These are phyloP conservation scores for Drosophila grimshawi DNA, from an alignment of 1,140 invertebrate species.

Conservation along the genomic window DNA sequence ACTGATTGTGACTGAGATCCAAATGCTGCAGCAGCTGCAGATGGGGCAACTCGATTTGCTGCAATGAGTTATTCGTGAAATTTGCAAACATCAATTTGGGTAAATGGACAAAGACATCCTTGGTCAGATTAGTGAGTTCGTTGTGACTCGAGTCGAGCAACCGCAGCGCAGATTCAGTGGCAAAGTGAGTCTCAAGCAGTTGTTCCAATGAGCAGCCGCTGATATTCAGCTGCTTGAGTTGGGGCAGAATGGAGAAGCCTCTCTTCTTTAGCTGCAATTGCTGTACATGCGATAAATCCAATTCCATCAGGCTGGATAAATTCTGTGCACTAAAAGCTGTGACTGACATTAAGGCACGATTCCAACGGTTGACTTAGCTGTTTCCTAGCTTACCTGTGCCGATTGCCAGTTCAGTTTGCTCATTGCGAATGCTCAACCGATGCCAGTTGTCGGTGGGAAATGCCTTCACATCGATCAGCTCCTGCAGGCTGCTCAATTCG, in stretches of 20 bases:
- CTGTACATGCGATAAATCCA: conserved; percentile 52
- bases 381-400: conserved; percentile 18
- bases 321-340: conserved; percentile 20
- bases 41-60: conserved; percentile 49
- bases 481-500: conserved; percentile 56
- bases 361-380: too few species aligned
- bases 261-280: conserved; percentile 42
- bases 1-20: conserved; percentile 64
- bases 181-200: conserved; percentile 54
- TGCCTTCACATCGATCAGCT: conserved; percentile 29
- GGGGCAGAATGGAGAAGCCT: conserved; percentile 57
- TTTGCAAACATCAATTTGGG: conserved; percentile 66
- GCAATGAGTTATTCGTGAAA: conserved; percentile 70
- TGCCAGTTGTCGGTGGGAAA: conserved; percentile 46
- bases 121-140: conserved; percentile 49
- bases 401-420: conserved; percentile 43
- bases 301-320: conserved; percentile 32
- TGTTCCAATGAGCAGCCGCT: conserved; percentile 48
- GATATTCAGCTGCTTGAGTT: conserved; percentile 63
- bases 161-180: conserved; percentile 49
- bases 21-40: conserved; percentile 58
- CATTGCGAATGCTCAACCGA: conserved; percentile 45
- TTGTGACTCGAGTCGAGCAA: conserved; percentile 74
- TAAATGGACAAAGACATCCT: conserved; percentile 52
- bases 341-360: neutral